Evolutionary conservation across 2,113 vertebrate genomes (phyloP), one percentile per base, ranked within the genome.

Genomic region (Nannobrachium achirus): DNA sequence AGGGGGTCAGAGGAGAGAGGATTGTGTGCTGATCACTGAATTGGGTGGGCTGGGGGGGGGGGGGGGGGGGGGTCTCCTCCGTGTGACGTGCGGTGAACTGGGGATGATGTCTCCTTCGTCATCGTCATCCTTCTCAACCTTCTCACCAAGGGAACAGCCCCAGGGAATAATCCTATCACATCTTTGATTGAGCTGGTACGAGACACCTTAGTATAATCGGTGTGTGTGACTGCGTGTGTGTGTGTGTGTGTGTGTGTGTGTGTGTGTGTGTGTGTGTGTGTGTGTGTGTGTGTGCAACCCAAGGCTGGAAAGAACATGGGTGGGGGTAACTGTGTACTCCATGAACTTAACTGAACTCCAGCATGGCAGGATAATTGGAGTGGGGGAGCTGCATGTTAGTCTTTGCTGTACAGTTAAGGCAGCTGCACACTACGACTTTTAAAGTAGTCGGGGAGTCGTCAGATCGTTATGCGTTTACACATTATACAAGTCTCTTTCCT

Each of bases 51-150:
- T 76, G 76, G 39, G 45, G 19, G 55, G 77, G 78, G 42, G 19
- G 55, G 77, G 78, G 42, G n/a, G n/a, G n/a, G n/a, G 75, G 80
- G 68, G 73, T 80, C 86, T 75, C 82, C 88, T 76, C 19, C 40
- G 16, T 20, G 45, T 39, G 20, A 82, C 67, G 61, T 55, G 56
- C 10, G 3, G 60, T 60, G 20, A 67, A 57, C 0, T 33, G 1
- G 46, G 60, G 41, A 66, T 75, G 44, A 82, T 48, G 16, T 62
- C 18, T 55, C 20, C 18, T 49, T 55, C 13, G 33, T 33, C 67
- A 48, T 42, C 59, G 64, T 53, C 69, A 58, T 62, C 45, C 41
- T 15, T 15, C 38, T 62, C 52, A 55, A 13, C 20, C 8, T 50
- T 8, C n/a, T 33, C 38, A 50, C 7, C 16, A 53, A 15, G 19